These are phyloP conservation scores for Idaea straminata DNA, from an alignment of 2,888 invertebrate species.

Conservation along the genomic window DNA sequence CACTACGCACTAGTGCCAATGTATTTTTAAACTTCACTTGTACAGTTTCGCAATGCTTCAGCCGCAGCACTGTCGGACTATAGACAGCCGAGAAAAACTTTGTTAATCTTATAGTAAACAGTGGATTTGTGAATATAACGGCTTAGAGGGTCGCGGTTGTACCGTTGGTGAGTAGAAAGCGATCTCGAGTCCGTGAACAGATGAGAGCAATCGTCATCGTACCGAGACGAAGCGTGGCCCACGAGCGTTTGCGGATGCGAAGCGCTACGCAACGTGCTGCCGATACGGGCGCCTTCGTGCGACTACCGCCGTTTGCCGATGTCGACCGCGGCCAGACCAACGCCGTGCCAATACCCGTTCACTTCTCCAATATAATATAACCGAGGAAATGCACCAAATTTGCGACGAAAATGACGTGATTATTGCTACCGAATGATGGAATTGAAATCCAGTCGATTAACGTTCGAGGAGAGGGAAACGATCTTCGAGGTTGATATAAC, in stretches of 20 bases:
- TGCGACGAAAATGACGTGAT: slow-evolving; percentile 41
- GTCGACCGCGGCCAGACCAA: slow-evolving; percentile 18
- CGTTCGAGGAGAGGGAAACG: slow-evolving; percentile 18
- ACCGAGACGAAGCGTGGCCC: slow-evolving; percentile 34
- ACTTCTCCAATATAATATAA: slow-evolving; percentile 40
- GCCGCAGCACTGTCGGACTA: slow-evolving; percentile 60
- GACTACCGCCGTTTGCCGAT: slow-evolving; percentile 44
- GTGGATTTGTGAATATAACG: slow-evolving; percentile 64
- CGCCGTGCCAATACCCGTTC: slow-evolving; percentile 27
- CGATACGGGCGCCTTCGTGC: slow-evolving; percentile 64
- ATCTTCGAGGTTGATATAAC: slow-evolving; percentile 25
- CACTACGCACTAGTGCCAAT: slow-evolving; percentile 72
- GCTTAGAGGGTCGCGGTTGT: slow-evolving; percentile 51
- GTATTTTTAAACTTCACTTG: slow-evolving; percentile 80
- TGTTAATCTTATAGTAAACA: slow-evolving; percentile 53
- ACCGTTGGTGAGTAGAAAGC: slow-evolving; percentile 70
- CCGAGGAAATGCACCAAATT: slow-evolving; percentile 57
- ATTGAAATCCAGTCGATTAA: slow-evolving; percentile 28
- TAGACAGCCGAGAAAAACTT: slow-evolving; percentile 56
- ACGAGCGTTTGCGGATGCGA: slow-evolving; percentile 34
- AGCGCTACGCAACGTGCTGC: slow-evolving; percentile 54
- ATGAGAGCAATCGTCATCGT: slow-evolving; percentile 51
- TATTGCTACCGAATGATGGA: slow-evolving; percentile 44
- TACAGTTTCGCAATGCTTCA: slow-evolving; percentile 75
- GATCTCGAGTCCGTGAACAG: slow-evolving; percentile 43